Evolutionary conservation across 2,797 vertebrate genomes (phyloP), one percentile per base, ranked within the genome.

Genomic region (Rhabdophis nuchalis): DNA sequence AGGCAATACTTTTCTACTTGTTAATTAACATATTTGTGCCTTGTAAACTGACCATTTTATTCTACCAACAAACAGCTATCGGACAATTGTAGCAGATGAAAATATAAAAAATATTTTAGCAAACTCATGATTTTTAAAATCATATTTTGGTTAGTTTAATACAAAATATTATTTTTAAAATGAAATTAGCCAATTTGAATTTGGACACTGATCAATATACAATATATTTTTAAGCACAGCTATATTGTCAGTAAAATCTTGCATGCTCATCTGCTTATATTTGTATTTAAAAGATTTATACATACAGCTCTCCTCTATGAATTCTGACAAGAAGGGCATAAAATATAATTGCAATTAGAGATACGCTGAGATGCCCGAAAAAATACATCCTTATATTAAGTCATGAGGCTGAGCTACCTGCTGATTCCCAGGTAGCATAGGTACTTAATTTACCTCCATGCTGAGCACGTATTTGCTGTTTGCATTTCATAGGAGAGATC

Each of bases 341-440:
- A 97, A 97, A 96, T 97, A 96, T 96, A 97, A 96, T 96, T 97
- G 95, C 96, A 96, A 97, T 97, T 97, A 97, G 94, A 96, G 94
- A 96, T 96, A 93, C 96, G 96, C 96, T 96, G 96, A 96, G 96
- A 94, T 96, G 93, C 93, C 92, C 96, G 94, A 97, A 97, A 92
- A 96, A 95, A 96, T 93, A 96, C 93, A 95, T 95, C 93, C 94
- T 88, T 92, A 93, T 93, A 95, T 95, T 96, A 96, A 96, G 95
- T 96, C 94, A 96, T 96, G 94, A 97, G 93, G 96, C 96, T 82
- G 77, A 82, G 77, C 95, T 95, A 94, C 96, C 96, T 94, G 96
- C 96, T 97, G 97, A 94, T 96, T 97, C 93, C 95, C 94, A 95
- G 96, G 96, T 95, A 96, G 94, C 46, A 60, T 58, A 94, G 96